phyloP scores from a whole-genome alignment of 1,140 invertebrate species.

The Hycleus cichorii region DNA sequence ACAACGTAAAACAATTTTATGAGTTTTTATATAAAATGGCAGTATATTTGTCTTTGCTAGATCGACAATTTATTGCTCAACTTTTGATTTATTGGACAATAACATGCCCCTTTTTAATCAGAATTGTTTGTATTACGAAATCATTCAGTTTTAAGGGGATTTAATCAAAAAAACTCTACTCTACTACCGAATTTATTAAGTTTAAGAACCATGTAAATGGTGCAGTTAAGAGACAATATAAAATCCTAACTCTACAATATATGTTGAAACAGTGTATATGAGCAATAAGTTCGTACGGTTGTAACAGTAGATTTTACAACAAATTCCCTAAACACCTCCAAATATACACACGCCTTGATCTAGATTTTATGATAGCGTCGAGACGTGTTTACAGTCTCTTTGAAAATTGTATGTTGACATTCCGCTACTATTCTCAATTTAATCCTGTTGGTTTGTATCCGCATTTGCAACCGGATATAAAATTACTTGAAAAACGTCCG shows the following conservation, averaged over 20 bases:
- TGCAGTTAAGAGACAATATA: too few species aligned
- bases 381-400: constrained; percentile 18
- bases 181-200: too few species aligned
- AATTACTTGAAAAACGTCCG: constrained; percentile 8
- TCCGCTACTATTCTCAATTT: constrained; percentile 7
- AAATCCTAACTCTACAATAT: too few species aligned
- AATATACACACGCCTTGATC: constrained; percentile 2
- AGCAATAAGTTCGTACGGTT: constrained; percentile 7
- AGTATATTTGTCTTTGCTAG: constrained; percentile 15
- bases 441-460: constrained; percentile 7
- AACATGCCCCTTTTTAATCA: too few species aligned
- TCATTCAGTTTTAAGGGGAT: too few species aligned
- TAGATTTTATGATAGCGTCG: constrained; percentile 15
- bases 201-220: too few species aligned
- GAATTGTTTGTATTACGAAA: too few species aligned
- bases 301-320: constrained; percentile 12
- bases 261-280: background rate
- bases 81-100: background rate
- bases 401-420: constrained; percentile 15
- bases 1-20: constrained; percentile 19
- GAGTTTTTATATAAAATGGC: constrained; percentile 21
- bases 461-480: constrained; percentile 9
- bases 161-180: too few species aligned
- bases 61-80: constrained; percentile 6
- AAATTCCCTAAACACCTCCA: constrained; percentile 10